Percentiles rank a stretch among this genome's conserved stretches.
Evolutionary conservation across 1,140 invertebrate species (phyloP).

Genomic region (Anoplophora glabripennis): DNA sequence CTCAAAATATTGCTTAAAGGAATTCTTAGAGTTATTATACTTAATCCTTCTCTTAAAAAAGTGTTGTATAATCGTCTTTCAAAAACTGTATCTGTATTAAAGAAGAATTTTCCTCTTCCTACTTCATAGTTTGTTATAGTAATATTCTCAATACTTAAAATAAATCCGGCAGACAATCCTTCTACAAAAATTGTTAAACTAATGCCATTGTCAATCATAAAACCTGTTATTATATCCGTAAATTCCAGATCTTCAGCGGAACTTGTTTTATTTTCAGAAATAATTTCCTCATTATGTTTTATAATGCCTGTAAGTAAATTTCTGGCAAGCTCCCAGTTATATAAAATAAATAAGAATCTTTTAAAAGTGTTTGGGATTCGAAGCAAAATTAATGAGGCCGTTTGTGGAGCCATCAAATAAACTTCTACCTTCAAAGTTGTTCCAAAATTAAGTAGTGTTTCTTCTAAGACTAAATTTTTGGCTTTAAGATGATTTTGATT

Average conservation of each 20-base stretch:
- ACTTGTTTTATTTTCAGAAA: not conserved
- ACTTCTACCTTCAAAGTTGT: constrained; percentile 20
- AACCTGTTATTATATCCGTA: constrained; percentile 23
- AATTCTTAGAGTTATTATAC: constrained; percentile 20
- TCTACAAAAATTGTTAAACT: constrained; percentile 22
- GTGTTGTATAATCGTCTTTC: constrained; percentile 21
- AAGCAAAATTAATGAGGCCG: constrained; percentile 20
- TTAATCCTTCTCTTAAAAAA: constrained; percentile 12
- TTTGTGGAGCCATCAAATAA: constrained; percentile 27
- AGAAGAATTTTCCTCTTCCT: constrained; percentile 20
- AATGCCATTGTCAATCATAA: constrained; percentile 27
- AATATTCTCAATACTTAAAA: constrained; percentile 24
- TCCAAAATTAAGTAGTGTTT: constrained; percentile 14
- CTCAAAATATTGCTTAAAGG: constrained; percentile 31
- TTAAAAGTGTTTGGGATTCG: constrained; percentile 26
- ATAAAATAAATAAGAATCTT: constrained; percentile 15
- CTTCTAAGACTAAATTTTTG: constrained; percentile 11
- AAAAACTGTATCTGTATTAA: constrained; percentile 26
- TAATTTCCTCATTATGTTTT: constrained; percentile 10
- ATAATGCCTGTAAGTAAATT: constrained; percentile 1
- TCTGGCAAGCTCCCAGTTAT: constrained; percentile 9
- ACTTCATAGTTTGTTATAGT: not conserved
- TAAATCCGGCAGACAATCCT: constrained; percentile 22
- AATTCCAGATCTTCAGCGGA: not conserved
- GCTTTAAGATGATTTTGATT: too few species aligned